Conservation (phyloP, 2,113 vertebrate genomes). For the Egretta garzetta region DNA sequence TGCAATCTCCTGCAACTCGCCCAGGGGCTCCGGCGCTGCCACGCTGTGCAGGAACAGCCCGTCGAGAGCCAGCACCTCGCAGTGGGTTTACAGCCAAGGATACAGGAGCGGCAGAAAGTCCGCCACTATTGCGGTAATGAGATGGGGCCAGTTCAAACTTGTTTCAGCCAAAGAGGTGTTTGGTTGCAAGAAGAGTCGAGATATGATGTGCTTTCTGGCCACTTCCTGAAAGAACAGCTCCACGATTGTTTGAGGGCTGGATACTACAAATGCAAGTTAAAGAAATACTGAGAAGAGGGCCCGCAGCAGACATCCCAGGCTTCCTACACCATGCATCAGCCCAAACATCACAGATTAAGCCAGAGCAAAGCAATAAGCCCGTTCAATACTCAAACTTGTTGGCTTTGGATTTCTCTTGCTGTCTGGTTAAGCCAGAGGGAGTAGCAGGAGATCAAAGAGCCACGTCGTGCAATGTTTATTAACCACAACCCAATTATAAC, state of each 20-base stretch:
- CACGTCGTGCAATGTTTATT: neutral
- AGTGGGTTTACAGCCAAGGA: constrained; percentile 74
- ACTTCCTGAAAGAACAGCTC: constrained; percentile 93
- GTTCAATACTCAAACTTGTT: neutral
- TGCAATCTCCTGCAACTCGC: fast-evolving
- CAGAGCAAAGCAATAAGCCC: neutral
- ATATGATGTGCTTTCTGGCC: constrained; percentile 84
- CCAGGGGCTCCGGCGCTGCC: neutral
- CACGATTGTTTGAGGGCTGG: constrained; percentile 88
- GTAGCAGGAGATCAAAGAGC: constrained; percentile 46
- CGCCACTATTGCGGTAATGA: constrained; percentile 80
- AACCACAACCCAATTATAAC: neutral
- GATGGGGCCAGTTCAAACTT: constrained; percentile 85
- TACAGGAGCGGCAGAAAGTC: constrained; percentile 92
- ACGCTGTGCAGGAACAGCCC: neutral
- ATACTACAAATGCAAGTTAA: constrained; percentile 59
- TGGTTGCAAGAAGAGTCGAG: constrained; percentile 84
- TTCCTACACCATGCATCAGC: neutral
- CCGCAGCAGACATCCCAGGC: neutral
- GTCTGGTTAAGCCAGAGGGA: constrained; percentile 11
- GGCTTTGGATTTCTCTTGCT: neutral
- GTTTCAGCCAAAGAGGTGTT: constrained; percentile 68
- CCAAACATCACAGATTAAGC: neutral
- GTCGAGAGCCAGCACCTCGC: neutral
- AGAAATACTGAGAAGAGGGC: neutral